Conservation (phyloP, 2,113 vertebrate species). For the Saguinus imperator region DNA sequence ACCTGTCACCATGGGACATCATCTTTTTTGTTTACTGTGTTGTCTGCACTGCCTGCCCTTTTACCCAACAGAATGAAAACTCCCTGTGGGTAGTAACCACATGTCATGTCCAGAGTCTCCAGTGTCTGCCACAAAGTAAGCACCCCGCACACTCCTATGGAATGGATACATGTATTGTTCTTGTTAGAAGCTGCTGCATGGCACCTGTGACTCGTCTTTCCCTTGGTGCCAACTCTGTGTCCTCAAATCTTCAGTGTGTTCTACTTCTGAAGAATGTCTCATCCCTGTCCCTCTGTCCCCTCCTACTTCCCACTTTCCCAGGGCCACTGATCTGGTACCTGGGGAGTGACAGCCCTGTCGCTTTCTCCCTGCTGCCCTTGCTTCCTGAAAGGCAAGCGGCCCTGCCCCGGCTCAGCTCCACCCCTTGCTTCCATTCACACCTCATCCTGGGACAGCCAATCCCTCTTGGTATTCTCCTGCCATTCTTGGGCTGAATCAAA, state of each 20-base stretch:
- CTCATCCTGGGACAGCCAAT: neutral
- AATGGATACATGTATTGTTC: neutral
- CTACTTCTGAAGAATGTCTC: neutral
- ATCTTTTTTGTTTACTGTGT: neutral
- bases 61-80: neutral
- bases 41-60: neutral
- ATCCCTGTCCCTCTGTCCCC: neutral
- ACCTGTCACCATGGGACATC: neutral
- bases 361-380: too few relatives aligned
- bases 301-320: neutral
- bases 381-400: too few relatives aligned
- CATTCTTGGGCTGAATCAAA: neutral
- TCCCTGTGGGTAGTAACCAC: neutral
- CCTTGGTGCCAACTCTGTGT: neutral
- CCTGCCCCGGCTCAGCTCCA: neutral
- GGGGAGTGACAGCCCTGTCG: neutral
- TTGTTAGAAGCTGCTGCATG: neutral
- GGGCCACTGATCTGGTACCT: neutral
- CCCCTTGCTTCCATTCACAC: neutral
- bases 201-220: neutral
- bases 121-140: neutral
- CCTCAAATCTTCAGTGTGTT: neutral
- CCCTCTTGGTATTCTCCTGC: neutral
- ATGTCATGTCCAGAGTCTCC: neutral
- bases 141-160: accelerated